Base-by-base conservation (phyloP, 2,888 invertebrate species). In the Limnephilus lunatus region DNA sequence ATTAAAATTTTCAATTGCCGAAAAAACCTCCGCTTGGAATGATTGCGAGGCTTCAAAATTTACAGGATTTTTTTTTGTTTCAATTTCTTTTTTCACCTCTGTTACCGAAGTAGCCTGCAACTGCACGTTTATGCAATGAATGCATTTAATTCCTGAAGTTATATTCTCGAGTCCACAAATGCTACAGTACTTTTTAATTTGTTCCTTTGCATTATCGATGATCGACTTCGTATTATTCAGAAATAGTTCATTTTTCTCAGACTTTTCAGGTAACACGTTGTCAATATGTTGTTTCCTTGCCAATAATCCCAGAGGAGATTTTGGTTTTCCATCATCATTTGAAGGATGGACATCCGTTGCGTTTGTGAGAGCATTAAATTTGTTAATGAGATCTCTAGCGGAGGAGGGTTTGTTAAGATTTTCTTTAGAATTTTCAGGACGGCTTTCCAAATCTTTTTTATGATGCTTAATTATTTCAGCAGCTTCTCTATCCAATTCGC, bases 401-500 rank as follows among this genome's bases (percentile, higher is more conserved):
- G 93, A 92, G 9, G 93, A 93, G 19, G 93, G 93, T 48, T 93
- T 93, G 68, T 80, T 92, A 32, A 87, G 80, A n/a, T 80, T 15
- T 32, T 31, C 14, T 53, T 81, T 90, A 4, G 25, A 19, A 31
- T 81, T 48, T 81, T 81, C 85, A 35, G 53, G 39, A 48, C 95
- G 95, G 44, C 95, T 94, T 85, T 95, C 94, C 0, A 94, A 91
- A 94, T 95, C 95, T 91, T 95, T 94, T 94, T 95, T 95, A 91
- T 94, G 94, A 90, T 96, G 96, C 94, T 97, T 97, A 85, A 98
- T 97, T 94, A 98, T 97, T 95, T 97, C 97, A 1, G 97, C 97
- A 0, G 98, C 98, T 95, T 98, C 98, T 94, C 97, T 97, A 94
- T 98, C 98, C 93, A 98, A 95, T 95, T 98, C 98, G 94, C 98